Evolutionary conservation across 2,888 invertebrate genomes (phyloP).

Genomic region (Furcula furcula): DNA sequence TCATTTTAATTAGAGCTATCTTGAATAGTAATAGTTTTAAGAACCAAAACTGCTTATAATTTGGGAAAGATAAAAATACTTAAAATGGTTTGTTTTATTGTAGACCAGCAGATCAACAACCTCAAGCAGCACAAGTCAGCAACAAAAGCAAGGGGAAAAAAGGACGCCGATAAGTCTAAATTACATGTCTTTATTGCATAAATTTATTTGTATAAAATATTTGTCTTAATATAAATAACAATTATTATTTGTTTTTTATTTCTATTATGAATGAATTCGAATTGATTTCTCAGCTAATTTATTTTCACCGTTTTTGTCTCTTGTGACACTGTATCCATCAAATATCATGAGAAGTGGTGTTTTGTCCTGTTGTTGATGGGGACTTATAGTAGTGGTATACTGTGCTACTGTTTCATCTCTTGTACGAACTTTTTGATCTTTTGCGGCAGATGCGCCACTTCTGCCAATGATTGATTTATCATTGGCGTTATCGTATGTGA

Average conservation of each 20-base stretch:
- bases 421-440: conserved; percentile 66
- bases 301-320: conserved; percentile 68
- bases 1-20: too few species aligned
- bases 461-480: conserved; percentile 64
- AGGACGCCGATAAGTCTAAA: conserved; percentile 61
- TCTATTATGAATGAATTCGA: conserved; percentile 42
- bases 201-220: conserved; percentile 26
- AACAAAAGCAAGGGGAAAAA: conserved; percentile 74
- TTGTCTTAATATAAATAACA: conserved; percentile 20
- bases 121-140: conserved; percentile 57
- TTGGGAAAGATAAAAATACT: too few species aligned
- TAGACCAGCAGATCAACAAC: conserved; percentile 73
- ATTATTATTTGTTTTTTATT: not conserved
- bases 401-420: conserved; percentile 58
- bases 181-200: conserved; percentile 25
- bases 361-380: conserved; percentile 31
- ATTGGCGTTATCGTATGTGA: conserved; percentile 60
- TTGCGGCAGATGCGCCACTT: conserved; percentile 63
- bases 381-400: conserved; percentile 22
- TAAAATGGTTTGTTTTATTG: conserved; percentile 21
- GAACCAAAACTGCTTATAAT: too few species aligned
- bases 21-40: too few species aligned
- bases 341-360: conserved; percentile 57
- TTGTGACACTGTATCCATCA: conserved; percentile 72
- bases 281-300: conserved; percentile 60